Evolutionary conservation across 2,797 vertebrate species (phyloP).

Genomic region (Gobio occitaniae): DNA sequence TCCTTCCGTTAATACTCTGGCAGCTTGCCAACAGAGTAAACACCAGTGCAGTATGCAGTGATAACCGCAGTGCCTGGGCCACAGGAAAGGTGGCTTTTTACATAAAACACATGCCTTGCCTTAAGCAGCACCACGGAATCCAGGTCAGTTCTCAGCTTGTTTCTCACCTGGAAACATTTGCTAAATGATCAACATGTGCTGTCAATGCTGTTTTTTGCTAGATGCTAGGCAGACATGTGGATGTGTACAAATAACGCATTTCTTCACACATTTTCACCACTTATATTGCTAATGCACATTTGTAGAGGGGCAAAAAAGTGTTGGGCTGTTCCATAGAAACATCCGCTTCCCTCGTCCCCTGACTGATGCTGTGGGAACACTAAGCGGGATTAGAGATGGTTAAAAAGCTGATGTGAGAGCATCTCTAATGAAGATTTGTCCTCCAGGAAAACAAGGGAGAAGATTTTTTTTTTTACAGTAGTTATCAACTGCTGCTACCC

Average conservation of each 20-base stretch:
- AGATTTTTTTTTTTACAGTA: too few relatives aligned
- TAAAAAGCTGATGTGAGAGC: conserved; percentile 79
- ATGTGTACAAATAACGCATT: conserved; percentile 22
- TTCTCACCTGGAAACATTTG: conserved; percentile 58
- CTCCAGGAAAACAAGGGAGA: conserved; percentile 60
- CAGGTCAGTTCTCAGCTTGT: conserved; percentile 54
- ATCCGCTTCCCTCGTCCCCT: conserved; percentile 23
- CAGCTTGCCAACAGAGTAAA: conserved; percentile 34
- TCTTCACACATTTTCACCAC: background rate
- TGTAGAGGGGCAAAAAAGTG: background rate
- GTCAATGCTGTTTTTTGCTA: conserved; percentile 33
- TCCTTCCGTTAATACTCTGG: conserved; percentile 38
- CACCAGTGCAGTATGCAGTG: background rate
- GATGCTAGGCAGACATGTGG: background rate
- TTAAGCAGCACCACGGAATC: background rate
- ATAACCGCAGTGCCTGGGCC: background rate
- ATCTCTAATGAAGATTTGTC: conserved; percentile 73
- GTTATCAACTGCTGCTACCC: background rate
- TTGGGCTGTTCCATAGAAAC: conserved; percentile 14
- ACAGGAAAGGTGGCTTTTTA: conserved; percentile 17
- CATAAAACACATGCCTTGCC: conserved; percentile 11
- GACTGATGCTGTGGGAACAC: conserved; percentile 75
- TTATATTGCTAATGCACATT: conserved; percentile 1
- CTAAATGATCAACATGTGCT: conserved; percentile 53
- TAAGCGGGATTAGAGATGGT: conserved; percentile 81